Conservation (phyloP, 2,113 vertebrate species). For the Notothenia coriiceps region DNA sequence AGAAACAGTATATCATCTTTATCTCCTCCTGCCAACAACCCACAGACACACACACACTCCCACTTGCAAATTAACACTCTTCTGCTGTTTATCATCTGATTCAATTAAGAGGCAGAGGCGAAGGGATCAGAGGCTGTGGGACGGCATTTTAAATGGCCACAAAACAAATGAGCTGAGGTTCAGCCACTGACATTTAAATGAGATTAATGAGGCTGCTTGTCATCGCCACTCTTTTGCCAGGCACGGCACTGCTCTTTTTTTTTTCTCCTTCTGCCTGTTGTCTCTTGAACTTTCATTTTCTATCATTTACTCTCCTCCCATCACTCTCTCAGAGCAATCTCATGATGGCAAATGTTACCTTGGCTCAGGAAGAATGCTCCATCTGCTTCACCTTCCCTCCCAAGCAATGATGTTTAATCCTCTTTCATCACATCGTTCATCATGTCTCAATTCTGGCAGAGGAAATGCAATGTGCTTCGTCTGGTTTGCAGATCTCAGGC, state of each 20-base stretch:
- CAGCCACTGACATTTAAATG: conserved; percentile 76
- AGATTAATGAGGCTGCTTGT: conserved; percentile 77
- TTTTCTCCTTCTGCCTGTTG: background rate
- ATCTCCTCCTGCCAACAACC: conserved; percentile 48
- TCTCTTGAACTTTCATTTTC: conserved; percentile 13
- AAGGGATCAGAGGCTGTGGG: conserved; percentile 60
- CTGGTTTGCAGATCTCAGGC: conserved; percentile 45
- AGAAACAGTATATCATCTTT: conserved; percentile 60
- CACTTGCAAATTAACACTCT: conserved; percentile 62
- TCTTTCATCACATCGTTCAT: conserved; percentile 50
- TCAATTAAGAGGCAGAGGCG: conserved; percentile 67
- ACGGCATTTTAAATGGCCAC: conserved; percentile 62
- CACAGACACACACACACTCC: conserved; percentile 19
- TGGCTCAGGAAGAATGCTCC: conserved; percentile 14
- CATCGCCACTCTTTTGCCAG: conserved; percentile 31
- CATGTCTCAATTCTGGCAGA: conserved; percentile 42
- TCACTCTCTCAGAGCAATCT: conserved; percentile 32
- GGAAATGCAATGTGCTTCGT: conserved; percentile 36
- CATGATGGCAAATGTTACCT: conserved; percentile 20
- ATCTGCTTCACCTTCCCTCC: conserved; percentile 52
- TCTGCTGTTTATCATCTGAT: conserved; percentile 73
- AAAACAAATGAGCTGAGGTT: conserved; percentile 76
- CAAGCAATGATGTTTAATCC: conserved; percentile 51
- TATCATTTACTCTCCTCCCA: conserved; percentile 14
- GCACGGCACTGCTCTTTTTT: conserved; percentile 3